phyloP scores from a whole-genome alignment of 2,888 invertebrate genomes.

The Smittia sp. region DNA sequence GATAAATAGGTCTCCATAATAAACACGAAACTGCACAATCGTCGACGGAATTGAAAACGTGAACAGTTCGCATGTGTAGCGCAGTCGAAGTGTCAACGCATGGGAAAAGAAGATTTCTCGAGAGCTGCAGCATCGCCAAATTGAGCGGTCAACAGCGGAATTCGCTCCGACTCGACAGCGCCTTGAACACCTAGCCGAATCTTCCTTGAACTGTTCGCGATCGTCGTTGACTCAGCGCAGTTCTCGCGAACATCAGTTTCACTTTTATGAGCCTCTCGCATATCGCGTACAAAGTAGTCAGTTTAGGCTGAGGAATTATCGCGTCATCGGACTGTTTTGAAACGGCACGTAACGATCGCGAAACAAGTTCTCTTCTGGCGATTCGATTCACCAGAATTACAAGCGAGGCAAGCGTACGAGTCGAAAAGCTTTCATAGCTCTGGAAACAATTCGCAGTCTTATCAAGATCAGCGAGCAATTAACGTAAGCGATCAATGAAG shows the following conservation, averaged over 20 bases:
- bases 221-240: not conserved
- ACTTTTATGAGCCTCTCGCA: not conserved
- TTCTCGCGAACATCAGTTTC: not conserved
- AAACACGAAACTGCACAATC: not conserved
- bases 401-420: not conserved
- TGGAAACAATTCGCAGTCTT: not conserved
- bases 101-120: conserved; percentile 9
- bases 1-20: conserved; percentile 33
- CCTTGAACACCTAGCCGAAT: not conserved
- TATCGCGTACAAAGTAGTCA: not conserved
- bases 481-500: not conserved
- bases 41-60: not conserved
- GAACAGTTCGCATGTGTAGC: not conserved
- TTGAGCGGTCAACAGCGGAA: not conserved
- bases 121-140: not conserved
- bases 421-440: not conserved
- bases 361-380: not conserved
- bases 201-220: not conserved
- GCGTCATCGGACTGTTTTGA: not conserved
- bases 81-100: conserved; percentile 27
- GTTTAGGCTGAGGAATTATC: not conserved
- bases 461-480: not conserved
- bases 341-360: not conserved
- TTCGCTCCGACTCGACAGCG: not conserved
- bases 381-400: no score